Percentiles rank a stretch among this genome's conserved stretches.
These are phyloP conservation scores for Selenia dentaria DNA, from an alignment of 2,888 invertebrate genomes.

Conservation along the genomic window DNA sequence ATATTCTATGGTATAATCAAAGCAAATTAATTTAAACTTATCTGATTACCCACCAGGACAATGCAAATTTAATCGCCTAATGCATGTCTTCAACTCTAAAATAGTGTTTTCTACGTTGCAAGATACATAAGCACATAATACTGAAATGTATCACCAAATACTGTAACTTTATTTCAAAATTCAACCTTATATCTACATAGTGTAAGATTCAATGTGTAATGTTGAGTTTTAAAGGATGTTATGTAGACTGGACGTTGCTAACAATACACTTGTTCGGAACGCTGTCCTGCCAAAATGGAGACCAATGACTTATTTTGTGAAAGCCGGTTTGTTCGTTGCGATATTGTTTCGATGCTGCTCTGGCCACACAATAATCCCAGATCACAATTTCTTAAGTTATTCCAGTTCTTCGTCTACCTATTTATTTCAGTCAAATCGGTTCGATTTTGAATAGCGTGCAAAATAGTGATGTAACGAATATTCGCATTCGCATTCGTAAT, in stretches of 20 bases:
- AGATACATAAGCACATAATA: slow-evolving; percentile 6
- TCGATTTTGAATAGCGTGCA: too few species aligned
- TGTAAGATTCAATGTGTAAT: neutral
- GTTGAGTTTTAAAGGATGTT: slow-evolving; percentile 1
- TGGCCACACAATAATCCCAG: neutral
- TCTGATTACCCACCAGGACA: neutral
- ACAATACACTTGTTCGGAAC: slow-evolving; percentile 29
- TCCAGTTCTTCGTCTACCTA: too few species aligned
- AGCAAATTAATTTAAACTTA: neutral
- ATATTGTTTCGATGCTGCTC: slow-evolving; percentile 6
- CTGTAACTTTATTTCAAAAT: neutral
- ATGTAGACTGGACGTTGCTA: slow-evolving; percentile 19
- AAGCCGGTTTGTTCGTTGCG: slow-evolving; percentile 1
- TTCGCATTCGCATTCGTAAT: too few species aligned
- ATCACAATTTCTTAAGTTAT: too few species aligned
- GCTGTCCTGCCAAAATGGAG: slow-evolving; percentile 20
- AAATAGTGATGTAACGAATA: too few species aligned
- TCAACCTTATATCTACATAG: slow-evolving; percentile 2
- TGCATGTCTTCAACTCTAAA: slow-evolving; percentile 11
- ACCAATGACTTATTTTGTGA: slow-evolving; percentile 25
- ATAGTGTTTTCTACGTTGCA: slow-evolving; percentile 6
- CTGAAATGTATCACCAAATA: slow-evolving; percentile 10
- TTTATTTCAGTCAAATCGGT: too few species aligned
- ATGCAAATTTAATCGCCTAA: slow-evolving; percentile 17
- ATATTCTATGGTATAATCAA: too few species aligned